Conservation (phyloP, 2,113 vertebrate genomes). For the Butastur rufipennis region DNA sequence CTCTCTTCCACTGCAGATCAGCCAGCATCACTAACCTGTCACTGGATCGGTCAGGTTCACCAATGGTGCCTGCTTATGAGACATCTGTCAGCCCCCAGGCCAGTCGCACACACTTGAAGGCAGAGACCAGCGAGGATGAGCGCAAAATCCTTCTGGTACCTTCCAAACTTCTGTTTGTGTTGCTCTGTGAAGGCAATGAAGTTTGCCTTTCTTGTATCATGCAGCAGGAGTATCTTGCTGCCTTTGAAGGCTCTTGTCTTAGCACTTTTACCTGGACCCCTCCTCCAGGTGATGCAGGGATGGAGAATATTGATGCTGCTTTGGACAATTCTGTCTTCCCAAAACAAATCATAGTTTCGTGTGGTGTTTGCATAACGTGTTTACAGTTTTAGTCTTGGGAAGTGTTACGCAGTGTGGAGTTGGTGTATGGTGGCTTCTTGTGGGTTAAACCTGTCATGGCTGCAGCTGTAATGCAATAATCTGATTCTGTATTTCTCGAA, state of each 20-base stretch:
- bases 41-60: constrained; percentile 87
- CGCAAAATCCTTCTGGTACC: constrained; percentile 94
- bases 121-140: constrained; percentile 91
- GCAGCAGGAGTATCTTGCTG: background rate
- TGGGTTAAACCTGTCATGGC: background rate
- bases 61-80: constrained; percentile 91
- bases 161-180: background rate
- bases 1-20: constrained; percentile 76
- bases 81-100: constrained; percentile 90
- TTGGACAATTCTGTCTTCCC: background rate
- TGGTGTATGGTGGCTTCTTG: background rate
- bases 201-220: background rate
- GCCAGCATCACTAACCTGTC: constrained; percentile 93
- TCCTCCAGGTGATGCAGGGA: background rate
- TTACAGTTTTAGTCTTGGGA: background rate
- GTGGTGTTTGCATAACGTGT: background rate
- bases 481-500: background rate
- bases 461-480: background rate
- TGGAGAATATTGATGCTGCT: background rate
- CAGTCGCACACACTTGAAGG: constrained; percentile 81
- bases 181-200: background rate
- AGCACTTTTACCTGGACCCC: background rate
- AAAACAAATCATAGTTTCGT: background rate
- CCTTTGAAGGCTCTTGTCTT: background rate
- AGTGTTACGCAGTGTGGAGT: background rate